phyloP scores from a whole-genome alignment of 2,888 invertebrate species.

The Eucriotettix oculatus region DNA sequence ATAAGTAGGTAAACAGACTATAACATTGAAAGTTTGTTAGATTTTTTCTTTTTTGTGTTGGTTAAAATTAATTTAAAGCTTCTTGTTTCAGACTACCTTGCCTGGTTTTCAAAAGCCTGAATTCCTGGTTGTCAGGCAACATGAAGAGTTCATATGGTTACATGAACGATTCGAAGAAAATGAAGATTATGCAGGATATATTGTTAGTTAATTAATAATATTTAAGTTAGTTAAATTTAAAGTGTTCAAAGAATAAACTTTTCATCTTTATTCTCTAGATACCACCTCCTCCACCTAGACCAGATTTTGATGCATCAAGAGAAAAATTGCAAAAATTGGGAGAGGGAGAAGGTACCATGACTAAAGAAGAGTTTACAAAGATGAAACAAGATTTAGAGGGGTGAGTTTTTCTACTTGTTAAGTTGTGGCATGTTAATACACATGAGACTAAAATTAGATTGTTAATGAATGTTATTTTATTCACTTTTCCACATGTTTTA shows the following conservation, averaged over 20 bases:
- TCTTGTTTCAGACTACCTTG: constrained; percentile 48
- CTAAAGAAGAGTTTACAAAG: constrained; percentile 95
- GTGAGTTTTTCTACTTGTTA: constrained; percentile 38
- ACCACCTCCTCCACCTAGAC: constrained; percentile 83
- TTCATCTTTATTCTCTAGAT: constrained; percentile 36
- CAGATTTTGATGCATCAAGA: constrained; percentile 96
- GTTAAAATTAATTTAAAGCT: too few species aligned
- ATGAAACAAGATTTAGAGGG: constrained; percentile 99
- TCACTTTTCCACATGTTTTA: too few species aligned
- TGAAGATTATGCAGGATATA: constrained; percentile 93
- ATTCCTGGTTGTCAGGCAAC: constrained; percentile 90
- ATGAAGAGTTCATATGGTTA: constrained; percentile 99
- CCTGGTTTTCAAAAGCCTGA: constrained; percentile 84
- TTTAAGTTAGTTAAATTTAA: neutral
- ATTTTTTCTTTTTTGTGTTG: too few species aligned
- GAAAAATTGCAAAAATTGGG: constrained; percentile 95
- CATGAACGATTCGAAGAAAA: constrained; percentile 95
- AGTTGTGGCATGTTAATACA: too few species aligned
- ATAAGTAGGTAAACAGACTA: too few species aligned
- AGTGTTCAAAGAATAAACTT: neutral
- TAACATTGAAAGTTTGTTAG: too few species aligned
- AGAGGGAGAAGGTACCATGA: constrained; percentile 97
- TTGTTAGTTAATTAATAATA: constrained; percentile 45
- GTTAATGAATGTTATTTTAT: too few species aligned
- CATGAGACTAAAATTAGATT: too few species aligned